Conservation (phyloP, 2,888 invertebrate genomes). For the Thereva nobilitata region DNA sequence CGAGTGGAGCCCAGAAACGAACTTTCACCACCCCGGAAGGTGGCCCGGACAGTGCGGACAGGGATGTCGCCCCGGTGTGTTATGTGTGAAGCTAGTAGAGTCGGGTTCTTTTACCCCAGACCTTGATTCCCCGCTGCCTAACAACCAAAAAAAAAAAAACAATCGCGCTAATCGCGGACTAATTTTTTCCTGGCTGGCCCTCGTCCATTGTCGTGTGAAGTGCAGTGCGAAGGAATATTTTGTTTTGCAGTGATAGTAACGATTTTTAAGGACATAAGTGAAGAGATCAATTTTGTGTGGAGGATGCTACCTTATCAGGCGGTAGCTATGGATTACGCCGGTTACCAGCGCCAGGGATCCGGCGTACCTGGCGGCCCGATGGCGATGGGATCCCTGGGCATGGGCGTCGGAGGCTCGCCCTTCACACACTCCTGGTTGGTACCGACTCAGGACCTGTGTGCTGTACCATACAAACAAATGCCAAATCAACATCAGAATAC, state of each 20-base stretch:
- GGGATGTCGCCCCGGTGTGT: background rate
- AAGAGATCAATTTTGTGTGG: conserved; percentile 16
- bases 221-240: no score
- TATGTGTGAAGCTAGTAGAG: background rate
- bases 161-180: no score
- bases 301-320: conserved; percentile 84
- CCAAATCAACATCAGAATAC: conserved; percentile 56
- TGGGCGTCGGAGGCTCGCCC: conserved; percentile 62
- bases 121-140: no score
- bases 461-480: conserved; percentile 79
- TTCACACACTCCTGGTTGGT: conserved; percentile 96
- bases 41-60: no score
- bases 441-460: conserved; percentile 89
- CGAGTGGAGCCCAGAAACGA: conserved; percentile 1
- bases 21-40: conserved; percentile 5
- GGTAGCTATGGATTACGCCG: conserved; percentile 85
- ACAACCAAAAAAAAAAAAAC: no score
- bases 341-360: conserved; percentile 65
- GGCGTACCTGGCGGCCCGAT: conserved; percentile 56
- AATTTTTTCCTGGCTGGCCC: no score
- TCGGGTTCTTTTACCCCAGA: conserved; percentile 9
- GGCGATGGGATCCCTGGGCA: conserved; percentile 62
- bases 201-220: no score
- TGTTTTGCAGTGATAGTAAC: background rate
- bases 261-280: conserved; percentile 1